phyloP scores from a whole-genome alignment of 2,113 vertebrate species.

The Bubo bubo region DNA sequence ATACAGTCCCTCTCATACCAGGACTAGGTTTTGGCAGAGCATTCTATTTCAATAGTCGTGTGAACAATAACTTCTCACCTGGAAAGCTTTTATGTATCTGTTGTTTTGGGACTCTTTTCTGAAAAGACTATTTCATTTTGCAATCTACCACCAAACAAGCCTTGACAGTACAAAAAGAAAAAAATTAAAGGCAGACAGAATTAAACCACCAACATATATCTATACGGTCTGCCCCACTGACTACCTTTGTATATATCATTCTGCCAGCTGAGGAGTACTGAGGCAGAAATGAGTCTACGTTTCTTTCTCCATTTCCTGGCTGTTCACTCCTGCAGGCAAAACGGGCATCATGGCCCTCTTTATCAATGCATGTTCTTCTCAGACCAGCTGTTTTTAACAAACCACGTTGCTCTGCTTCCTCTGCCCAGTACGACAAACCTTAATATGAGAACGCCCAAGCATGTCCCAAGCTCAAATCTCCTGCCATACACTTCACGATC shows the following conservation, averaged over 20 bases:
- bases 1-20: not conserved
- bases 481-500: not conserved
- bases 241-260: not conserved
- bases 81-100: not conserved
- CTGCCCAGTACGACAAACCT: rapidly evolving
- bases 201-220: not conserved
- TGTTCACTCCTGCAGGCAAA: not conserved
- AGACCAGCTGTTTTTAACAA: not conserved
- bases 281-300: not conserved
- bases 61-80: not conserved
- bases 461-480: not conserved
- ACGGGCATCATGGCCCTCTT: rapidly evolving
- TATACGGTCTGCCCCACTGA: rapidly evolving
- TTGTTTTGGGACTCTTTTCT: not conserved
- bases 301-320: not conserved
- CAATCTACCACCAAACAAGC: rapidly evolving
- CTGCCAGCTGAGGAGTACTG: not conserved
- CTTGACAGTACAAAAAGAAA: not conserved
- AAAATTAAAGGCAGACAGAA: not conserved
- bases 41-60: rapidly evolving
- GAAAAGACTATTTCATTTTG: not conserved
- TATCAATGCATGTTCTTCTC: not conserved
- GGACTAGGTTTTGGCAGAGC: not conserved
- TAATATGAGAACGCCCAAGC: not conserved
- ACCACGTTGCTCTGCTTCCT: not conserved